These are phyloP conservation scores for Lagopus leucura DNA, from an alignment of 2,113 vertebrate species.

Conservation along the genomic window DNA sequence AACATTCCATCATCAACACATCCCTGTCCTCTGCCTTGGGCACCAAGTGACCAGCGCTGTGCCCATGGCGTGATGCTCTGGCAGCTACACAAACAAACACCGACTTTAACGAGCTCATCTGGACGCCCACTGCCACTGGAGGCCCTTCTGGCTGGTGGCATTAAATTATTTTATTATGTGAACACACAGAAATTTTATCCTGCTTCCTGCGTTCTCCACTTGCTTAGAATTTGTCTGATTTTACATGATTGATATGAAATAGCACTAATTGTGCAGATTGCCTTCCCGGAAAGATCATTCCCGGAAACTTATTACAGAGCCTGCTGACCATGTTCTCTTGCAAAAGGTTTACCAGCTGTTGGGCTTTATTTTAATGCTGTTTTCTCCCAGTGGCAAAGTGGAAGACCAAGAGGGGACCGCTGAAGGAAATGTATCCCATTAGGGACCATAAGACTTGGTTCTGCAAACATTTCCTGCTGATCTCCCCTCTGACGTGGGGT, in stretches of 20 bases:
- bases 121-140: not conserved
- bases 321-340: not conserved
- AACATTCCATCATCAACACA: not conserved
- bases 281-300: not conserved
- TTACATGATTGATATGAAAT: not conserved
- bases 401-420: not conserved
- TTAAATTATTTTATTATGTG: not conserved
- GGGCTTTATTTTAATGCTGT: not conserved
- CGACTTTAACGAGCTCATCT: not conserved
- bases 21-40: not conserved
- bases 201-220: not conserved
- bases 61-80: too few species aligned
- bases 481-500: rapidly evolving
- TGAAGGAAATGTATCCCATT: not conserved
- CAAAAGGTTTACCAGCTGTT: not conserved
- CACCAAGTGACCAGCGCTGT: not conserved
- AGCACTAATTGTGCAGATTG: conserved; percentile 26
- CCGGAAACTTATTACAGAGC: not conserved
- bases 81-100: too few species aligned
- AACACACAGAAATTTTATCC: not conserved
- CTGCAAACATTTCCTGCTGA: not conserved
- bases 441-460: too few species aligned
- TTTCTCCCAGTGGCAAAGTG: not conserved
- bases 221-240: not conserved
- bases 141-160: not conserved